These are phyloP conservation scores for Drosophila orosa DNA, from an alignment of 1,140 invertebrate genomes.

Conservation along the genomic window DNA sequence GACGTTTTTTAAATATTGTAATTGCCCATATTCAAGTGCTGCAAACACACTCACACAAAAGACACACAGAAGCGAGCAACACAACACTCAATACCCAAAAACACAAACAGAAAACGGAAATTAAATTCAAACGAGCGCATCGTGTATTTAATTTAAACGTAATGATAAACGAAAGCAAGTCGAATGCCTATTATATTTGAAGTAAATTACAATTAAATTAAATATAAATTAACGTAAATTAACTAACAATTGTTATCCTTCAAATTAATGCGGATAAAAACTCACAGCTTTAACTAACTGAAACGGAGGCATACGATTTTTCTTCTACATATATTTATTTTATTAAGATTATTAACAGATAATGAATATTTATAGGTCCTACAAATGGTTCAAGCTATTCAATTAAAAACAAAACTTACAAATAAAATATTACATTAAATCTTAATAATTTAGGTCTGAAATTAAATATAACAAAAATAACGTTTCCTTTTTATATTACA, in stretches of 20 bases:
- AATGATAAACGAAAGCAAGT: conserved; percentile 57
- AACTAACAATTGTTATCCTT: conserved; percentile 77
- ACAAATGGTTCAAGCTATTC: conserved; percentile 76
- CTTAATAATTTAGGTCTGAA: conserved; percentile 75
- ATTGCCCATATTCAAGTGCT: conserved; percentile 60
- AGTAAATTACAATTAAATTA: conserved; percentile 42
- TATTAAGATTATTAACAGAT: conserved; percentile 77
- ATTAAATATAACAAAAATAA: conserved; percentile 59
- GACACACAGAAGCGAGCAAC: conserved; percentile 3
- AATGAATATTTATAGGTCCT: conserved; percentile 78
- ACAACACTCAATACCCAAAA: conserved; percentile 19
- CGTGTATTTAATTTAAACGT: conserved; percentile 58
- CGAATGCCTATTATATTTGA: conserved; percentile 75
- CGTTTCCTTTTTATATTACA: conserved; percentile 78
- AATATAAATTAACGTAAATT: conserved; percentile 53
- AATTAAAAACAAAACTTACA: conserved; percentile 73
- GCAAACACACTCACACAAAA: conserved; percentile 18
- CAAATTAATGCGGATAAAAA: conserved; percentile 82
- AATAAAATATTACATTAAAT: conserved; percentile 76
- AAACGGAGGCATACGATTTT: conserved; percentile 82
- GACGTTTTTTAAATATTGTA: conserved; percentile 70
- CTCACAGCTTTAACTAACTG: conserved; percentile 82
- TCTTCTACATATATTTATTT: conserved; percentile 82
- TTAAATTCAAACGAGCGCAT: conserved; percentile 44
- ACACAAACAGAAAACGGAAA: conserved; percentile 27